Evolutionary conservation across 2,113 vertebrate genomes (phyloP).

Genomic region (Malurus alboscapulatus): DNA sequence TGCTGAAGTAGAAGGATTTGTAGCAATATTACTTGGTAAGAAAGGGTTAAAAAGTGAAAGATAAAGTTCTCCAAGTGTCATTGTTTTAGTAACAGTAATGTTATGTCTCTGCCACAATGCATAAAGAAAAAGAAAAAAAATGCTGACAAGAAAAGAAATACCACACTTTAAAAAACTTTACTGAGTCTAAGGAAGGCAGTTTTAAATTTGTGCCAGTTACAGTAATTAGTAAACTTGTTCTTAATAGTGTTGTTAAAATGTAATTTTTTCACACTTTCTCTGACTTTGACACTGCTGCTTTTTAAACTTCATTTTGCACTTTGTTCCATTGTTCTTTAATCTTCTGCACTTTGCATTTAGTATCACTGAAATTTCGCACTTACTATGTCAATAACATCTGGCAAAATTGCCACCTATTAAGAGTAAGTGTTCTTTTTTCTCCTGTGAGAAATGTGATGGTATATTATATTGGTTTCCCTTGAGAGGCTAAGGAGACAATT

Average conservation of each 20-base stretch:
- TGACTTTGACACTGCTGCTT: slow-evolving; percentile 82
- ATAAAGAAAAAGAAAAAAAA: slow-evolving; percentile 52
- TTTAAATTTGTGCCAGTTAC: slow-evolving; percentile 72
- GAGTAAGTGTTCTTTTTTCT: slow-evolving; percentile 95
- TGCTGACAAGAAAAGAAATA: slow-evolving; percentile 50
- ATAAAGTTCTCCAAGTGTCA: slow-evolving; percentile 25
- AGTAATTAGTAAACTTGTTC: slow-evolving; percentile 82
- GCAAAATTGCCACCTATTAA: slow-evolving; percentile 98
- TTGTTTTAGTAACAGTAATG: slow-evolving; percentile 49
- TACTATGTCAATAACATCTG: slow-evolving; percentile 99
- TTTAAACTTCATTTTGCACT: slow-evolving; percentile 84
- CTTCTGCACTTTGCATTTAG: slow-evolving; percentile 95
- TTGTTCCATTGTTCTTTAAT: slow-evolving; percentile 94
- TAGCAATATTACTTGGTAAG: background rate
- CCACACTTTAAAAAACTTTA: slow-evolving; percentile 68
- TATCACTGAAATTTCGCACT: slow-evolving; percentile 92
- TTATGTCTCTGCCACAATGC: slow-evolving; percentile 21
- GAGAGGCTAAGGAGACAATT: slow-evolving; percentile 87
- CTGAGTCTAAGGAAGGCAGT: slow-evolving; percentile 63
- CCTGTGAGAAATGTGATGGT: slow-evolving; percentile 85
- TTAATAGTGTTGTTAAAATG: slow-evolving; percentile 74
- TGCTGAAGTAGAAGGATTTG: background rate
- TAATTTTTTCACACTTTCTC: slow-evolving; percentile 80
- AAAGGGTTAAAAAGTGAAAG: slow-evolving; percentile 53
- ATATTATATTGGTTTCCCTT: slow-evolving; percentile 86